Conservation (phyloP, 2,888 invertebrate genomes). For the Mythimna loreyi region DNA sequence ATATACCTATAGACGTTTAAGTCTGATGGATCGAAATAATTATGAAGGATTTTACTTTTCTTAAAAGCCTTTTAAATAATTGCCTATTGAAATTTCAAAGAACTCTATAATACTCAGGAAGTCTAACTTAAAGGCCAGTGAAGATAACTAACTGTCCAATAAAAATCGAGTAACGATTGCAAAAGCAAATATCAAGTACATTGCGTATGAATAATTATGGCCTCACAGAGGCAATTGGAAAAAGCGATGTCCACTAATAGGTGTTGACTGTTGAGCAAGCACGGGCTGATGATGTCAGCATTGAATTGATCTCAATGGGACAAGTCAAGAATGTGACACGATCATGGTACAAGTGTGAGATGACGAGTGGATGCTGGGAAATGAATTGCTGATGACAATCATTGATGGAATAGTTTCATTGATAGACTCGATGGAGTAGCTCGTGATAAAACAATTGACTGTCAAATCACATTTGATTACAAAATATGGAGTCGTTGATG, state of each 20-base stretch:
- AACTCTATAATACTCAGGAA: neutral
- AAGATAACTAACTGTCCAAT: slow-evolving; percentile 30
- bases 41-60: neutral
- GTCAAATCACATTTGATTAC: neutral
- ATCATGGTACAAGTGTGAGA: slow-evolving; percentile 56
- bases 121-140: neutral
- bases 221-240: slow-evolving; percentile 70
- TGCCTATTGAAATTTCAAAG: neutral
- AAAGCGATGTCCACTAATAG: slow-evolving; percentile 68
- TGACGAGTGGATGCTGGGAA: slow-evolving; percentile 30
- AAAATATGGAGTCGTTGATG: neutral
- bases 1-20: neutral
- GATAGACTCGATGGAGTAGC: slow-evolving; percentile 33
- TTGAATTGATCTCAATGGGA: slow-evolving; percentile 76
- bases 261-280: slow-evolving; percentile 74
- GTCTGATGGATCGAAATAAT: neutral
- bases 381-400: slow-evolving; percentile 42
- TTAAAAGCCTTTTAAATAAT: neutral
- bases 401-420: slow-evolving; percentile 39
- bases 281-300: slow-evolving; percentile 75
- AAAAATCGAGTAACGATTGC: slow-evolving; percentile 45
- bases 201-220: slow-evolving; percentile 60
- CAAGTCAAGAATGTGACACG: slow-evolving; percentile 70
- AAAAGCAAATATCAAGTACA: slow-evolving; percentile 46
- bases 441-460: slow-evolving; percentile 15